Evolutionary conservation across 2,888 invertebrate species (phyloP), one percentile per base, ranked within the genome.

Genomic region (Tryphoninae sp.): DNA sequence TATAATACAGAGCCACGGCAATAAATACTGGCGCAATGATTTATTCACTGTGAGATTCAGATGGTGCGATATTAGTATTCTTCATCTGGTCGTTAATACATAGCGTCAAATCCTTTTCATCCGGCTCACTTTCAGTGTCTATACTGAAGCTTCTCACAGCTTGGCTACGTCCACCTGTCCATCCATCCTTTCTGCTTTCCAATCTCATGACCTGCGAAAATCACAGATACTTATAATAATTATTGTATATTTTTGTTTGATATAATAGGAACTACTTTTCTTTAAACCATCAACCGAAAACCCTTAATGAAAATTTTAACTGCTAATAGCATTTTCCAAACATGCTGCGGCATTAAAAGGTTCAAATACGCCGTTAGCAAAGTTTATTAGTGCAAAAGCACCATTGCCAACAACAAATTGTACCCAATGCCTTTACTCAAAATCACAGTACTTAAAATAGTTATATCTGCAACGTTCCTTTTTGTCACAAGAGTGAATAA

Each of bases 141-240:
- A 93, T 91, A 77, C 92, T 92, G 85, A 89, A 91, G 84, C 89
- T 90, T 74, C 90, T 88, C 62, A 89, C 85, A n/a, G 87, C 86
- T 80, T 88, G 86, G 9, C 88, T 88, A 78, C 88, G 88, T n/a
- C 89, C 88, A 68, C 89, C 91, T 59, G 90, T 90, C 90, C 91
- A 90, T 23, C 91, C 90, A 82, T 92, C 89, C 84, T 92, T 94
- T 93, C 94, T 94, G 82, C 94, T 94, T 90, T 95, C 95, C 92
- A 96, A 92, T 92, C 95, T 95, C 95, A 96, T 94, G 94, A 96
- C 94, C 96, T 96, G 92, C 9, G 51, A 81, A 73, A 73, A 22
- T 51, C 22, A 19, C 16, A 7, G 16, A 19, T 19, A 19, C 22
- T 19, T 16, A 53, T 53, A 55, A 55, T 55, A 19, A 55, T 19